phyloP scores from a whole-genome alignment of 2,113 vertebrate genomes.

The Planiliza haematocheilus region DNA sequence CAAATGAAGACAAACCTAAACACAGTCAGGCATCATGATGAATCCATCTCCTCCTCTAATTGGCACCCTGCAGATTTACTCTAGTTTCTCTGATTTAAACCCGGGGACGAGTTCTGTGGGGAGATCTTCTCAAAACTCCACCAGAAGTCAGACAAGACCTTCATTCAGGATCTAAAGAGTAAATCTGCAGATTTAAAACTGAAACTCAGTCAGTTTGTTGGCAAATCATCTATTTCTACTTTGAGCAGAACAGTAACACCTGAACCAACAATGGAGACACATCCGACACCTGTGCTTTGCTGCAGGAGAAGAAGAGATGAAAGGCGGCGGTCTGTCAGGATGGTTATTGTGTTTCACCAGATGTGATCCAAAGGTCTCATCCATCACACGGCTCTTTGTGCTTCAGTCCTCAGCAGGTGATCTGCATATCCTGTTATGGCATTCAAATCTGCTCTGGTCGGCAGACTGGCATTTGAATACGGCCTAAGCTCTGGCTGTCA shows the following conservation, averaged over 20 bases:
- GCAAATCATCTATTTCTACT: no score
- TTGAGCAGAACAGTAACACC: neutral
- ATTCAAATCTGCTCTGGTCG: slow-evolving; percentile 57
- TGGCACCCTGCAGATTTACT: slow-evolving; percentile 19
- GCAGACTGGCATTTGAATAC: slow-evolving; percentile 63
- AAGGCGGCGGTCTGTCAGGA: neutral
- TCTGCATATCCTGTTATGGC: slow-evolving; percentile 45
- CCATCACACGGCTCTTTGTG: neutral
- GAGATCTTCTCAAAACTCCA: slow-evolving; percentile 7
- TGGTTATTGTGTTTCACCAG: neutral
- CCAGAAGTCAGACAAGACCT: no score
- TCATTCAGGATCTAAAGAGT: no score
- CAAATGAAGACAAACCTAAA: neutral
- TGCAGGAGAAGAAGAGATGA: neutral
- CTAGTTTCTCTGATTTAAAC: neutral
- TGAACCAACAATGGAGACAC: neutral
- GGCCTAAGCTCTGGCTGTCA: slow-evolving; percentile 12
- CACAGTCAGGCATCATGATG: neutral
- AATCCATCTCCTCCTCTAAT: slow-evolving; percentile 1
- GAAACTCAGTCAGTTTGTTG: no score
- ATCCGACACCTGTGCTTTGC: neutral
- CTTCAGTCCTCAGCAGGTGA: slow-evolving; percentile 17
- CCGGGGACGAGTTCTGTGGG: slow-evolving; percentile 9
- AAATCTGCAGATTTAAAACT: no score
- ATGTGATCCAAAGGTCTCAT: neutral